Conservation (phyloP, 2,797 vertebrate species). For the Heliangelus exortis region DNA sequence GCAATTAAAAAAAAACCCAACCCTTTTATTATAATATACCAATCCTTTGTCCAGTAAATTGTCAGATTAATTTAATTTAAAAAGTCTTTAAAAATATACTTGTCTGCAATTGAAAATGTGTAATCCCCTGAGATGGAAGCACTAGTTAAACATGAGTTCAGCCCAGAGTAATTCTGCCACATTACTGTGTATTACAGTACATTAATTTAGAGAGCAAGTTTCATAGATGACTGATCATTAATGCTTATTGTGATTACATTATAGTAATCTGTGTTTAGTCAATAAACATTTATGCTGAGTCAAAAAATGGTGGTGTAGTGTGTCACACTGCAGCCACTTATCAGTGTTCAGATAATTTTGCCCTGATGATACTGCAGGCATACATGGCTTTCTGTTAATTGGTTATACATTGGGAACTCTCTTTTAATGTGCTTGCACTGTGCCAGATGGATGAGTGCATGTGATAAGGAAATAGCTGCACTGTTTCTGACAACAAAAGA, state of each 20-base stretch:
- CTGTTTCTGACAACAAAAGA: neutral
- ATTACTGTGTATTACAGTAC: slow-evolving; percentile 17
- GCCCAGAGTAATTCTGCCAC: slow-evolving; percentile 17
- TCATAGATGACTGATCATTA: slow-evolving; percentile 43
- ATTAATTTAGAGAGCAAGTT: slow-evolving; percentile 51
- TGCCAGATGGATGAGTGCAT: neutral
- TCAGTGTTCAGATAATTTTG: slow-evolving; percentile 10
- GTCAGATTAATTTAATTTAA: slow-evolving; percentile 74
- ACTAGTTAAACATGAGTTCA: slow-evolving; percentile 47
- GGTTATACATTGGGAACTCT: neutral
- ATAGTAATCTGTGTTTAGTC: slow-evolving; percentile 31
- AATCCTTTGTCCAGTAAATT: slow-evolving; percentile 54
- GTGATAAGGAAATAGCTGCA: slow-evolving; percentile 4
- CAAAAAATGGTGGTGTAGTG: neutral
- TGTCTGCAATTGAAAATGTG: slow-evolving; percentile 13
- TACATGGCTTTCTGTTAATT: neutral
- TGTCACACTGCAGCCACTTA: slow-evolving; percentile 9
- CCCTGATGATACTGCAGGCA: neutral
- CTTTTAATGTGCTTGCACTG: neutral
- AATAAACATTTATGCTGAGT: neutral
- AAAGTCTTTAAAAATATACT: slow-evolving; percentile 44
- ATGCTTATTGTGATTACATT: slow-evolving; percentile 26
- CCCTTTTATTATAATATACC: neutral
- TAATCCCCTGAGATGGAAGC: slow-evolving; percentile 47
- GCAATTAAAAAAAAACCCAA: neutral